Evolutionary conservation across 2,888 invertebrate genomes (phyloP).

Genomic region (Platycnemis pennipes): DNA sequence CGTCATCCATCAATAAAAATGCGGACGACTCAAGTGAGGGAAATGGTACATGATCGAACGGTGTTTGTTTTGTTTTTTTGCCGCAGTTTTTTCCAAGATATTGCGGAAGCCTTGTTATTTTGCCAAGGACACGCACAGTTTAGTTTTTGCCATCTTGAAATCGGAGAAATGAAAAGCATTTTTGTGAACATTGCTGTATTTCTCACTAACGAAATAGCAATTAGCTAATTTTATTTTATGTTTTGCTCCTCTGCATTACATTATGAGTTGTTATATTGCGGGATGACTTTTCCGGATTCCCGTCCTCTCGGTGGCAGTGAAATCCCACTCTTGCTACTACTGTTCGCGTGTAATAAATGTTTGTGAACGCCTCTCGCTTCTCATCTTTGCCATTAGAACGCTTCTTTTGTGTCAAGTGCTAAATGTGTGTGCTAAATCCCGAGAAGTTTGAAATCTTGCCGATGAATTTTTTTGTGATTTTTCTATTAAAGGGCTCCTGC

Average conservation of each 20-base stretch:
- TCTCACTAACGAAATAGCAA: background rate
- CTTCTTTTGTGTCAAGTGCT: constrained; percentile 16
- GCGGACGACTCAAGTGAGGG: constrained; percentile 14
- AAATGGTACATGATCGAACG: constrained; percentile 14
- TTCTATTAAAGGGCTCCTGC: background rate
- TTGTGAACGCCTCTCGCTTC: background rate
- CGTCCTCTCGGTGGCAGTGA: background rate
- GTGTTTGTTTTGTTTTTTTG: constrained; percentile 15
- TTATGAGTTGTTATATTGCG: background rate
- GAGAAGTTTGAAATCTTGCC: background rate
- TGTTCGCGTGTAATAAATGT: background rate
- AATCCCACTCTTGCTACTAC: background rate
- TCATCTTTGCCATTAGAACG: constrained; percentile 6
- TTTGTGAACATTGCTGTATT: background rate
- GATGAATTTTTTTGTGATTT: background rate
- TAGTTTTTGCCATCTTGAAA: background rate
- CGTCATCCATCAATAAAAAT: constrained; percentile 39
- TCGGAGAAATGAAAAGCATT: background rate
- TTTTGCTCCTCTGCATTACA: background rate
- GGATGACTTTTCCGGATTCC: background rate
- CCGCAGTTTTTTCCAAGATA: background rate
- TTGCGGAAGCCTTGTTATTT: background rate
- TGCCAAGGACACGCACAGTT: background rate
- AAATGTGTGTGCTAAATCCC: background rate
- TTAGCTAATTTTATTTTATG: background rate